Percentiles rank a stretch among this genome's conserved stretches.
phyloP scores from a whole-genome alignment of 2,113 vertebrate species.

The Poeciliopsis occidentalis region DNA sequence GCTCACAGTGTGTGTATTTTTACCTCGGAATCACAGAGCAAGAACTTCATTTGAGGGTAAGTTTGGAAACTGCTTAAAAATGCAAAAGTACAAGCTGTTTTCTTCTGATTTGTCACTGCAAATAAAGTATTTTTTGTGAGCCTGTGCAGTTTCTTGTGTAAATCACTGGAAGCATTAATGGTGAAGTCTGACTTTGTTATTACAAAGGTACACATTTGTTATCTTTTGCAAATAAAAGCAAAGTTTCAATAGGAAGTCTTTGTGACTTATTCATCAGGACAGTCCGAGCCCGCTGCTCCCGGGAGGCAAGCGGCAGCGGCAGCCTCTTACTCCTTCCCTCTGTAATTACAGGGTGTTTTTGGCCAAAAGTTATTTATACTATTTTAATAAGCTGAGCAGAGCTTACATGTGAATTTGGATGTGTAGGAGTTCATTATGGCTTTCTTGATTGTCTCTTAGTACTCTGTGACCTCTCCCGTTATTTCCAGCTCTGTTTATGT shows the following conservation, averaged over 20 bases:
- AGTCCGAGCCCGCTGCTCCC: slow-evolving; percentile 15
- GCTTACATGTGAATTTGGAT: slow-evolving; percentile 41
- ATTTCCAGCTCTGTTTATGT: background rate
- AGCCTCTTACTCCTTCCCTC: slow-evolving; percentile 51
- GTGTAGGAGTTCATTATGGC: slow-evolving; percentile 55
- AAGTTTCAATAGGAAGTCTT: background rate
- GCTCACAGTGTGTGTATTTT: background rate
- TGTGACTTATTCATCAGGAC: slow-evolving; percentile 17
- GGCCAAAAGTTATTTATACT: slow-evolving; percentile 68
- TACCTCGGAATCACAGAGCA: slow-evolving; percentile 33
- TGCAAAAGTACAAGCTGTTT: slow-evolving; percentile 1
- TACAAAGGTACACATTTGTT: slow-evolving; percentile 3
- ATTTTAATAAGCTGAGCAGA: slow-evolving; percentile 57
- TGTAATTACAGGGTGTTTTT: slow-evolving; percentile 69
- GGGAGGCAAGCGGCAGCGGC: slow-evolving; percentile 42
- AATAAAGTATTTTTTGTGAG: slow-evolving; percentile 34
- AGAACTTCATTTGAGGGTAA: background rate
- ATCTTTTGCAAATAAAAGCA: slow-evolving; percentile 3
- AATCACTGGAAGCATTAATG: background rate
- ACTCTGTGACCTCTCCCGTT: background rate
- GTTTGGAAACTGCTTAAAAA: background rate
- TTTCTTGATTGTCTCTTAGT: slow-evolving; percentile 25
- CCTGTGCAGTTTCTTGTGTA: slow-evolving; percentile 1
- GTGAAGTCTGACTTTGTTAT: background rate
- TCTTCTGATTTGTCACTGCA: slow-evolving; percentile 11